Conservation (phyloP, 2,888 invertebrate genomes). For the Lithodes maja region DNA sequence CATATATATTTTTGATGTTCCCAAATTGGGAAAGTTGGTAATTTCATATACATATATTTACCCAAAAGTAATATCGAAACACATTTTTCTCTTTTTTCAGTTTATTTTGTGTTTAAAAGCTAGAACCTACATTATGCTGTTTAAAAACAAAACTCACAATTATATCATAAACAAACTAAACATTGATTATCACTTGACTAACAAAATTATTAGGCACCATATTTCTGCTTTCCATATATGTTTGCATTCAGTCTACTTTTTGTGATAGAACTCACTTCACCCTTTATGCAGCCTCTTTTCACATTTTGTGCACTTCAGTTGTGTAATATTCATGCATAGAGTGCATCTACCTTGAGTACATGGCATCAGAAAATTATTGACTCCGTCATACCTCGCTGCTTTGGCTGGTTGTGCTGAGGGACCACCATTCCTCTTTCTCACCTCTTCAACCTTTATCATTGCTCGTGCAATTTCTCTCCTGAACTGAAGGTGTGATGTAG, state of each 20-base stretch:
- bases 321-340: background rate
- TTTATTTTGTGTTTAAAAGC: background rate
- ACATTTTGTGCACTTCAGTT: constrained; percentile 9
- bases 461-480: constrained; percentile 21
- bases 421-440: background rate
- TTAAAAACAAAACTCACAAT: background rate
- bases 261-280: background rate
- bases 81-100: background rate
- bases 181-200: background rate
- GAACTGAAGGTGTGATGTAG: constrained; percentile 4
- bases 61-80: background rate
- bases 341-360: background rate
- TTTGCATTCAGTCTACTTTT: background rate
- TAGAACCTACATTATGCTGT: background rate
- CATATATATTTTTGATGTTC: constrained; percentile 10
- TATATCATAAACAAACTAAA: background rate
- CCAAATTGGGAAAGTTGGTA: background rate
- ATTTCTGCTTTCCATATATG: background rate
- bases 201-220: background rate
- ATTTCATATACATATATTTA: background rate
- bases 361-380: background rate
- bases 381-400: constrained; percentile 10
- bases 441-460: constrained; percentile 23
- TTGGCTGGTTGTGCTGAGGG: constrained; percentile 9
- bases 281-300: background rate